Base-by-base conservation (phyloP, 2,113 vertebrate genomes). In the Xiphias gladius region DNA sequence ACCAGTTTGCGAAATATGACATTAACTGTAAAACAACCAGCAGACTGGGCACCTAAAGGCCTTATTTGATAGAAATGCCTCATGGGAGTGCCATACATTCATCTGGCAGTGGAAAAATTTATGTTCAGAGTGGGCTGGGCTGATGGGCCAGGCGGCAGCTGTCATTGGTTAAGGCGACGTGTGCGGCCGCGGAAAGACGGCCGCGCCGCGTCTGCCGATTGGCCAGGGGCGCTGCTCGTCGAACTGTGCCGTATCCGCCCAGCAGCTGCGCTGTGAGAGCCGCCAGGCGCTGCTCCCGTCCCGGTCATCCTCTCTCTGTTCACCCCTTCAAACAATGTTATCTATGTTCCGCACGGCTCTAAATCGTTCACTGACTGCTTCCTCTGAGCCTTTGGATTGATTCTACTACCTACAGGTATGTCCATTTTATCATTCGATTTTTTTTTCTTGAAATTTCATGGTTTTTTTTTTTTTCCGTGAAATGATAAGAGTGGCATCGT, bases 281-380 rank as follows among this genome's bases (percentile, higher is more conserved):
- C 82, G 89, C 80, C 82, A 76, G 83, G 82, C 91, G 86, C 89
- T 79, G 90, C 92, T 88, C 65, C 68, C 28, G 58, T 79, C 82
- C 84, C 85, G 76, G 85, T 66, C 59, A 62, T 85, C 88, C 59
- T 87, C 57, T 76, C 69, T 76, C 73, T 58, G 43, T 73, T 52
- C 70, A 58, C 50, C 69, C 81, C 58, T 72, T 68, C 83, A 69
- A 84, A 93, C 83, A 80, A 95, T 95, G 90, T 76, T 73, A 50
- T 86, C 68, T 86, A 73, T 59, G 70, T 59, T 73, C 71, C 28
- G 24, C 7, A n/a, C 77, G 64, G 81, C 79, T 73, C 54, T 26
- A 24, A 20, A 79, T 68, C 50, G 32, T 70, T 62, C 87, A 28
- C 71, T 30, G 26, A 54, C 80, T 4, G 63, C 65, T n/a, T 32